Conservation (phyloP, 2,113 vertebrate species). For the Probosciger aterrimus region DNA sequence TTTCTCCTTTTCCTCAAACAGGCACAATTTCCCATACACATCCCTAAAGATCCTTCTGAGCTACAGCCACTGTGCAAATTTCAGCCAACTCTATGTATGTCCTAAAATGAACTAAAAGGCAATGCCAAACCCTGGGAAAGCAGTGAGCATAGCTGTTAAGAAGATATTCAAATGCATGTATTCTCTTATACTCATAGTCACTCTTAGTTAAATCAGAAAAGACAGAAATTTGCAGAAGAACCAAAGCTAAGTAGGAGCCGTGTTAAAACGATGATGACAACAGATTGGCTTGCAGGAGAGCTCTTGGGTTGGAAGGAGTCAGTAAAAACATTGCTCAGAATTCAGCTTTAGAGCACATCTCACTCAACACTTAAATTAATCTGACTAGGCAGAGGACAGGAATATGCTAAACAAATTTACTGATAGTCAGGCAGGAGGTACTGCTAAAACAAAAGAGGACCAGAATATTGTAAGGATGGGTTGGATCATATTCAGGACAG, state of each 20-base stretch:
- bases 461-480: not conserved
- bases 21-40: not conserved
- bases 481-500: not conserved
- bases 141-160: not conserved
- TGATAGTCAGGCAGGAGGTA: not conserved
- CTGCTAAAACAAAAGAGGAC: not conserved
- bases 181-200: conserved; percentile 9
- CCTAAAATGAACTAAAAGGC: conserved; percentile 25
- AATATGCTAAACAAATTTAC: not conserved
- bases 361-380: not conserved
- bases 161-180: conserved; percentile 29
- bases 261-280: conserved; percentile 1
- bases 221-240: not conserved
- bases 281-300: not conserved
- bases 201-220: conserved; percentile 14
- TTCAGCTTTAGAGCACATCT: not conserved
- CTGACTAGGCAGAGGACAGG: not conserved
- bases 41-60: not conserved
- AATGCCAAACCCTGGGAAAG: not conserved
- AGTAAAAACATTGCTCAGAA: not conserved
- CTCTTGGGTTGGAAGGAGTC: not conserved
- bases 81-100: not conserved
- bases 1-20: not conserved
- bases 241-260: not conserved
- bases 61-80: not conserved